Evolutionary conservation across 2,797 vertebrate genomes (phyloP).

Genomic region (Acanthornis magna): DNA sequence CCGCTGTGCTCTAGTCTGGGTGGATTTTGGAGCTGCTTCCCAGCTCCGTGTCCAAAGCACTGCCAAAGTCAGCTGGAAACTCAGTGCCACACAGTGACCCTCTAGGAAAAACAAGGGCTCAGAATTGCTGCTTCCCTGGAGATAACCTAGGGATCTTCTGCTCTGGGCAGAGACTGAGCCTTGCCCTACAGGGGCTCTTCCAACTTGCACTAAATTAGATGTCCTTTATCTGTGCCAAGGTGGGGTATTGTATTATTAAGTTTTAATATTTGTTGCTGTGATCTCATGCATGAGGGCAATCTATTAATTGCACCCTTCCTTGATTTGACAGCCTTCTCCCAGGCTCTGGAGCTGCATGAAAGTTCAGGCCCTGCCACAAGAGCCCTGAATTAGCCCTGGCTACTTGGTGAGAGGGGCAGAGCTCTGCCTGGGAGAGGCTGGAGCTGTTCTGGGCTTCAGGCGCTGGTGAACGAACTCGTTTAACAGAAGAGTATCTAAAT

Average conservation of each 20-base stretch:
- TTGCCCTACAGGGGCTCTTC: neutral
- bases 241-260: neutral
- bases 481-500: neutral
- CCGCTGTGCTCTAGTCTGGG: neutral
- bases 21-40: neutral
- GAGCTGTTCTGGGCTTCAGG: neutral
- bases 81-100: neutral
- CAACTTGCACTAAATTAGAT: neutral
- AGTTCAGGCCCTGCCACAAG: neutral
- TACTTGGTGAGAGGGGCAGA: fast-evolving
- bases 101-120: neutral
- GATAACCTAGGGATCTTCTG: neutral
- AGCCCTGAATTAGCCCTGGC: neutral
- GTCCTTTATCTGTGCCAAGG: neutral
- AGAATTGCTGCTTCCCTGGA: neutral
- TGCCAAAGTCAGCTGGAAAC: neutral
- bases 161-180: neutral
- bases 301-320: neutral
- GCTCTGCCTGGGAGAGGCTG: neutral
- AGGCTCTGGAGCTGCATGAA: neutral
- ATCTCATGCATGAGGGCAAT: neutral
- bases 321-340: neutral
- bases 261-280: neutral
- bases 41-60: fast-evolving
- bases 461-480: neutral